Evolutionary conservation across 1,140 invertebrate species (phyloP).

Genomic region (Platyscapa corneri): DNA sequence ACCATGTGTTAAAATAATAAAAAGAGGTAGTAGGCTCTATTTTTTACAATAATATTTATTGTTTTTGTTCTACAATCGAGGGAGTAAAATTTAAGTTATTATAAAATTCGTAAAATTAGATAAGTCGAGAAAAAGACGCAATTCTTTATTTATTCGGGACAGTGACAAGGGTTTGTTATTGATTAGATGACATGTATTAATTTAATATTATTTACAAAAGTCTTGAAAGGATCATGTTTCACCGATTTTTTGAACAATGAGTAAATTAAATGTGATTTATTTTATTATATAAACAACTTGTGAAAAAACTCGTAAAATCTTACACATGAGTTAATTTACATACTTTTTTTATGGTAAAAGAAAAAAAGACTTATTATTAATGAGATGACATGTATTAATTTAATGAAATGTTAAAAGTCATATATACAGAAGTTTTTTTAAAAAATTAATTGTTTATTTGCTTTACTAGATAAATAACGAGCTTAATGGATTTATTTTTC

Average conservation of each 20-base stretch:
- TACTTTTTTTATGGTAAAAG: neutral
- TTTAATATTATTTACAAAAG: neutral
- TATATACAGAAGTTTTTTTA: conserved; percentile 46
- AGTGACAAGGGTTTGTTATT: neutral
- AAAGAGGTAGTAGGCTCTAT: conserved; percentile 1
- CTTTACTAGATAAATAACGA: conserved; percentile 39
- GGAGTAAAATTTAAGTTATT: neutral
- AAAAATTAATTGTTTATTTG: conserved; percentile 18
- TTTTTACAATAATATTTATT: neutral
- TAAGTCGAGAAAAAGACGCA: too few relatives aligned
- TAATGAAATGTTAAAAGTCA: conserved; percentile 34
- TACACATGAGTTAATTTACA: neutral
- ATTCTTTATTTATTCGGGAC: too few relatives aligned
- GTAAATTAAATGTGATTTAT: too few relatives aligned
- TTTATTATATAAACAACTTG: neutral
- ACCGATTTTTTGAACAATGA: neutral
- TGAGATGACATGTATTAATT: conserved; percentile 42
- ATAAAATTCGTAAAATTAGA: too few relatives aligned
- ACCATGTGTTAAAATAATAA: conserved; percentile 1
- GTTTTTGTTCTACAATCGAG: too few relatives aligned
- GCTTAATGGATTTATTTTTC: conserved; percentile 22
- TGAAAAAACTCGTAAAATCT: neutral
- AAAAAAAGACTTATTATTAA: neutral
- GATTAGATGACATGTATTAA: conserved; percentile 23
- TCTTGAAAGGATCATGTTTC: too few relatives aligned